Base-by-base conservation (phyloP, 2,888 invertebrate genomes). In the Axea sp. region DNA sequence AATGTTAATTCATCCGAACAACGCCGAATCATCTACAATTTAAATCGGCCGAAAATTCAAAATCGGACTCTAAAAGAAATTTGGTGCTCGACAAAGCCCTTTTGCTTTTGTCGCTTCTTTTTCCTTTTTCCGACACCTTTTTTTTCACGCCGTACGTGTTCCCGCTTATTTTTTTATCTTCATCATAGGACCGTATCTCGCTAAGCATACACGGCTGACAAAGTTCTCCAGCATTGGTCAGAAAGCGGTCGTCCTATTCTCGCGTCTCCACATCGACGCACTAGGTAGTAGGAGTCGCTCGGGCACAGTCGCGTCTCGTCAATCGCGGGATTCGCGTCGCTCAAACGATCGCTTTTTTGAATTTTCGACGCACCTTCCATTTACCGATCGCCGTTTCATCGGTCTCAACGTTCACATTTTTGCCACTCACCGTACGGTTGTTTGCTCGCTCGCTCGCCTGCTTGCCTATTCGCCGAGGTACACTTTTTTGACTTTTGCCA, bases 251-350 rank as follows among this genome's bases (percentile, higher is more conserved):
- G 76, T 75, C 73, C 75, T 73, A 75, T 75, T 75, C 77, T 75
- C 73, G 77, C 76, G 76, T 72, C 69, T 76, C 77, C 76, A 74
- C 75, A 71, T 67, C 76, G 59, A 69, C 73, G 55, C 53, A 57
- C 73, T 69, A 55, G 67, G 71, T 74, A 68, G 73, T 65, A 75
- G 71, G 64, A 73, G 77, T 75, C 62, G 76, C 67, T 68, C 77
- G 77, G 75, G 81, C 81, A 82, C 85, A 86, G 86, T 86, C 84
- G 82, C 77, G 81, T 76, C 80, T 80, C 80, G 82, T 79, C 83
- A 71, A 77, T 80, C 83, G 81, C 71, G 76, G 77, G 72, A 80
- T 78, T 78, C 78, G 78, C 79, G 74, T 80, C 78, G 77, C 45
- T 45, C 43, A 45, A 43, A 59, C 11, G 35, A 39, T 14, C 49